Evolutionary conservation across 2,113 vertebrate species (phyloP), one percentile per base, ranked within the genome.

Genomic region (Leuciscus idus): DNA sequence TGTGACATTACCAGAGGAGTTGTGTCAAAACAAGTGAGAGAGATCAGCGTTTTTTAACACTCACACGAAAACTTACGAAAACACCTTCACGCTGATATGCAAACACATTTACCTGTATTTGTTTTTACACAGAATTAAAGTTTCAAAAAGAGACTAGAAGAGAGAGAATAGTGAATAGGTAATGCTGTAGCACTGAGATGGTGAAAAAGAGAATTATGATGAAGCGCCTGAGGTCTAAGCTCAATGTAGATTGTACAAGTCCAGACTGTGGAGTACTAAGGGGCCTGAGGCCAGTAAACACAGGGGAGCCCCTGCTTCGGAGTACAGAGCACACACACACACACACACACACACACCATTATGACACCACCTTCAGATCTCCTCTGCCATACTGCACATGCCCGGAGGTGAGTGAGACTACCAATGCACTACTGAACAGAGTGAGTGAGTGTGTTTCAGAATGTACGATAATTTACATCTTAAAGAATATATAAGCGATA

Each of bases 1-100:
- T 89, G 85, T 84, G 48, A 84, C 48, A 73, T 43, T 79, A 76
- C 57, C 57, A 75, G 59, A 76, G 84, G 50, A 84, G 30, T 2
- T 57, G 21, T 88, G 82, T 86, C 83, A 89, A 89, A 86, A 84
- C 81, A 81, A 85, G 55, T 21, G 26, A 77, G 61, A 11, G n/a
- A 55, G 52, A 57, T 55, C 46, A 72, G 7, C 13, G 6, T 74
- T 86, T 81, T 43, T 59, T 13, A 64, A 84, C 19, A 62, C 61
- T 39, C 3, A 36, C 50, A 33, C 66, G 52, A 48, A 30, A 72
- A 83, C 50, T 68, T 15, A 28, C 11, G 46, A 30, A 61, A 62
- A 33, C 59, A 59, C 72, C 50, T 64, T 46, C 23, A 55, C 26
- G 19, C 36, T 36, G 15, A 61, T 61, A 64, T 79, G 39, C 28